phyloP scores from a whole-genome alignment of 2,797 vertebrate species.

The Monodelphis domestica region DNA sequence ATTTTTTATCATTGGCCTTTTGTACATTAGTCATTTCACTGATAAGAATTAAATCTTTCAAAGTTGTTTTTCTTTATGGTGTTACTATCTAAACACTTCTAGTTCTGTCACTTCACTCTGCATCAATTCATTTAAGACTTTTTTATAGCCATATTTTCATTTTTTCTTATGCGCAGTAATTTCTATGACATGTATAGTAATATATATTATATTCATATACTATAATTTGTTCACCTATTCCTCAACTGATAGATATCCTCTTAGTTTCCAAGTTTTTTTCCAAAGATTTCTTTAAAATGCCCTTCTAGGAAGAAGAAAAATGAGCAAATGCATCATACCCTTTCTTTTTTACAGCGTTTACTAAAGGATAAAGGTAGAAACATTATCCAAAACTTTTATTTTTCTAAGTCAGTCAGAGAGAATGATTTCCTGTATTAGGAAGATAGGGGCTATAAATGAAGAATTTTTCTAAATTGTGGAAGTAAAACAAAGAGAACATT shows the following conservation, averaged over 20 bases:
- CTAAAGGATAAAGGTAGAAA: not conserved
- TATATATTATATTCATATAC: no score
- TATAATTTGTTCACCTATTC: not conserved
- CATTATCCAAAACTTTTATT: conserved; percentile 7
- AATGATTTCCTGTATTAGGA: not conserved
- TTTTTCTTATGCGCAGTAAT: not conserved
- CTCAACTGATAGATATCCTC: not conserved
- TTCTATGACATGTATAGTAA: not conserved
- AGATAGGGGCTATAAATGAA: conserved; percentile 36
- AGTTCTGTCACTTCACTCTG: no score
- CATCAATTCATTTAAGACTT: not conserved
- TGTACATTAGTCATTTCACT: not conserved
- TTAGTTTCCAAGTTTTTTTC: no score
- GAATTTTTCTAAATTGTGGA: no score
- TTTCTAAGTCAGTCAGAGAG: conserved; percentile 57
- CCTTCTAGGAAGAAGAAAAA: not conserved
- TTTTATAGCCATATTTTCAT: not conserved
- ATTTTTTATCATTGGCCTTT: not conserved
- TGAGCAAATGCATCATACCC: not conserved
- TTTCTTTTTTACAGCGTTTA: not conserved
- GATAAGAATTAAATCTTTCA: not conserved
- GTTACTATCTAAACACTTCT: not conserved
- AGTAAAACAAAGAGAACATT: no score
- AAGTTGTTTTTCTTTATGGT: not conserved
- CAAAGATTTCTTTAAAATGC: not conserved